Percentiles rank a stretch among this genome's conserved stretches.
Evolutionary conservation across 2,113 vertebrate genomes (phyloP).

Genomic region (Eupsittula cactorum): DNA sequence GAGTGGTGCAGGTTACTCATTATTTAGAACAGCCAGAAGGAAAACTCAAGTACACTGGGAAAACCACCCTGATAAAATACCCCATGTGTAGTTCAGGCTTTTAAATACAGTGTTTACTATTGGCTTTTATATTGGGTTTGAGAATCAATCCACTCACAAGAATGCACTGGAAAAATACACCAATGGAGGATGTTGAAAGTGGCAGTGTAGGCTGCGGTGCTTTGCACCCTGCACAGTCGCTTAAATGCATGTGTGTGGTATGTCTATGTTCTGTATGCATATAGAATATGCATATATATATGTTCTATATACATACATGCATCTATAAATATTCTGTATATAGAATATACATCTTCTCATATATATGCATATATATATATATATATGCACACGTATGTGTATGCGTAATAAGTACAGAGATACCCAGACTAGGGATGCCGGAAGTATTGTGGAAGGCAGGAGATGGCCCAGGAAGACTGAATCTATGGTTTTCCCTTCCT

Average conservation of each 20-base stretch:
- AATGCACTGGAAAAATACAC: neutral
- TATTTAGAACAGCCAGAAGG: slow-evolving; percentile 21
- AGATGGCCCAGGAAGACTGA: neutral
- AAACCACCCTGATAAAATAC: neutral
- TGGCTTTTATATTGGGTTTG: neutral
- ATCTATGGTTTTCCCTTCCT: neutral
- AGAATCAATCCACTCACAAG: neutral
- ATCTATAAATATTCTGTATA: neutral
- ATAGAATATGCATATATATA: neutral
- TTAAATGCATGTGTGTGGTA: neutral
- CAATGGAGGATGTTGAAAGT: fast-evolving
- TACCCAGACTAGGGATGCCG: neutral
- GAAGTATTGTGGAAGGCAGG: neutral
- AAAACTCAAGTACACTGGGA: slow-evolving; percentile 6
- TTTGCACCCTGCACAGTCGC: neutral
- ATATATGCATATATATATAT: no score
- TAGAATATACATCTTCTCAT: neutral
- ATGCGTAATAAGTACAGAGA: neutral
- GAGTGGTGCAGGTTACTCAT: slow-evolving; percentile 4
- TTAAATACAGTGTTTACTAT: slow-evolving; percentile 7
- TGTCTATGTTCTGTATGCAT: neutral
- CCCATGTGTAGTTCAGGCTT: neutral
- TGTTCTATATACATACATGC: neutral
- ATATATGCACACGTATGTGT: fast-evolving
- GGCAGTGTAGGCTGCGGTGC: neutral